phyloP scores from a whole-genome alignment of 2,113 vertebrate genomes.

The Gopherus evgoodei region DNA sequence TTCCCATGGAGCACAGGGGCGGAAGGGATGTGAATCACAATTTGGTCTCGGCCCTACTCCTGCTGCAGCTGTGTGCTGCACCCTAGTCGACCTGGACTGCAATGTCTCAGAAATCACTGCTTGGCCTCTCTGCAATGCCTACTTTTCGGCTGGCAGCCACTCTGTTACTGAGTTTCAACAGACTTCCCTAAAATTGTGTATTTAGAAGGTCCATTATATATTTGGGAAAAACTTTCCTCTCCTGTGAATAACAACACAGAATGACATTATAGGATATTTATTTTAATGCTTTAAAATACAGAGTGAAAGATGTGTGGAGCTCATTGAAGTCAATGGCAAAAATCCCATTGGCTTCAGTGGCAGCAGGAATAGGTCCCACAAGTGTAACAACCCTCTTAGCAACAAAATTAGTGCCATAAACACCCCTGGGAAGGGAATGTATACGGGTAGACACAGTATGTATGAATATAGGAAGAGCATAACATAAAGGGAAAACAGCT shows the following conservation, averaged over 20 bases:
- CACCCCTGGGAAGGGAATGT: neutral
- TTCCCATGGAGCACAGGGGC: accelerated
- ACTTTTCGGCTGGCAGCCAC: conserved; percentile 9
- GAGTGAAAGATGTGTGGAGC: neutral
- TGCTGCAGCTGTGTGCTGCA: neutral
- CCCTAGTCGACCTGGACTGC: neutral
- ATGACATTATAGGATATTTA: neutral
- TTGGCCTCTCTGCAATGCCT: neutral
- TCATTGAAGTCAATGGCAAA: conserved; percentile 22
- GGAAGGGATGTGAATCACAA: neutral
- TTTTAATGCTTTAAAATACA: neutral
- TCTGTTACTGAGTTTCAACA: neutral
- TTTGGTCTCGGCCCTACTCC: neutral
- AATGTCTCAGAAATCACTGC: neutral
- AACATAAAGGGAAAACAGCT: neutral
- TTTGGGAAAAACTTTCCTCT: conserved; percentile 38
- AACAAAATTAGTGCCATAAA: conserved; percentile 1
- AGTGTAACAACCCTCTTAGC: conserved; percentile 3
- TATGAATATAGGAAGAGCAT: neutral
- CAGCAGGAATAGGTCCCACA: neutral
- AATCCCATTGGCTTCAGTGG: conserved; percentile 4
- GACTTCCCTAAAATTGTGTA: conserved; percentile 16
- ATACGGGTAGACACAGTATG: neutral
- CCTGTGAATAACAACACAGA: conserved; percentile 50
- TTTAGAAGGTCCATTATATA: conserved; percentile 50